Evolutionary conservation across 2,113 vertebrate genomes (phyloP).

Genomic region (Fregata magnificens): DNA sequence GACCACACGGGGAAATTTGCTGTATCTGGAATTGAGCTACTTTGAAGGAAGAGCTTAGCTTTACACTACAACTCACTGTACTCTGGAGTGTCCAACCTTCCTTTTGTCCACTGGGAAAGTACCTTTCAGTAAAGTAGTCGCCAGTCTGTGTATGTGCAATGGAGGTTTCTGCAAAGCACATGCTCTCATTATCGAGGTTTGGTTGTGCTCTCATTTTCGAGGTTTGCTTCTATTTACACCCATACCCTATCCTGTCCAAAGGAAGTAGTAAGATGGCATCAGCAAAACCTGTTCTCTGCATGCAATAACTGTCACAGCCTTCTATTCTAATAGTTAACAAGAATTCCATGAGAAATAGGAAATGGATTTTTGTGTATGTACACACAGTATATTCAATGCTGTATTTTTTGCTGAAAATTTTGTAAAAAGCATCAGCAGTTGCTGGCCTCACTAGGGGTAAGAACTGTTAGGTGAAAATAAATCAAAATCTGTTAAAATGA

Average conservation of each 20-base stretch:
- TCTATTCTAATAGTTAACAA: not conserved
- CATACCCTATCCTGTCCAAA: not conserved
- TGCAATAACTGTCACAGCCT: not conserved
- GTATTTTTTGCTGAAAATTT: not conserved
- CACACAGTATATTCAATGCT: not conserved
- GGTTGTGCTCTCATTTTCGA: accelerated
- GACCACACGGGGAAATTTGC: not conserved
- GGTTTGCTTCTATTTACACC: not conserved
- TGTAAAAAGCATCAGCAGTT: not conserved
- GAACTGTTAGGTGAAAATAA: not conserved
- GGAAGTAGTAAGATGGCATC: not conserved
- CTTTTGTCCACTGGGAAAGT: not conserved
- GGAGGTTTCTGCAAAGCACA: not conserved
- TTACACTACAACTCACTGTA: accelerated
- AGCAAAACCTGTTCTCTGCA: not conserved
- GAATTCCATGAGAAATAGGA: not conserved
- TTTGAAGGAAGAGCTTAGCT: not conserved
- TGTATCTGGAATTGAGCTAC: not conserved
- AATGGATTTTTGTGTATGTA: not conserved
- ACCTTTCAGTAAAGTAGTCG: not conserved
- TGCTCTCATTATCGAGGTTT: not conserved
- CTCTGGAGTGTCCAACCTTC: not conserved
- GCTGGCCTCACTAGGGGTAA: not conserved
- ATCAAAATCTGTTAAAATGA: not conserved
- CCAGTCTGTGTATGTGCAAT: too few relatives aligned